A percentile compares a stretch with the other conserved stretches of the same genome.
Conservation (phyloP, 2,113 vertebrate genomes). For the Pholis gunnellus region DNA sequence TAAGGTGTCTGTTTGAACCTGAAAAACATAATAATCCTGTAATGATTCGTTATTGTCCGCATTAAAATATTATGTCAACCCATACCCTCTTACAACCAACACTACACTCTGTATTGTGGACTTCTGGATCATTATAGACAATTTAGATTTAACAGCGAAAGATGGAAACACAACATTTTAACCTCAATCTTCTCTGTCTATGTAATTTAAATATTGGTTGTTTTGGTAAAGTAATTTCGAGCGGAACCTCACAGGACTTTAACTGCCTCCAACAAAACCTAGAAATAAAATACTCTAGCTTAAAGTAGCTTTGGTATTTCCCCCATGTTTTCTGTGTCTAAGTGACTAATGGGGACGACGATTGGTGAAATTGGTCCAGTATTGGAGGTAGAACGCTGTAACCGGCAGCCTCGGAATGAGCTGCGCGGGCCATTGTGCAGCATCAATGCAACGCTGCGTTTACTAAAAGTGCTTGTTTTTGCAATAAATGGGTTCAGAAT, state of each 20-base stretch:
- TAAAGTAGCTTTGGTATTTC: background rate
- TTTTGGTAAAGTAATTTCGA: background rate
- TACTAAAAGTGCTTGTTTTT: no score
- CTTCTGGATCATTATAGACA: background rate
- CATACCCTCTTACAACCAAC: background rate
- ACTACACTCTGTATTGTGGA: background rate
- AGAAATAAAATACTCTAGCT: background rate
- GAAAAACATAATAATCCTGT: background rate
- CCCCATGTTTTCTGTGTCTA: no score
- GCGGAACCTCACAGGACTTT: background rate
- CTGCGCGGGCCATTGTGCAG: no score
- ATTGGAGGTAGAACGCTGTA: no score
- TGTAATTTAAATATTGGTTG: background rate
- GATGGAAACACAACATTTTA: background rate
- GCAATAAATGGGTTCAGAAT: no score
- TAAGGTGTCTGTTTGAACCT: slow-evolving; percentile 7
- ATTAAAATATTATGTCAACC: slow-evolving; percentile 11
- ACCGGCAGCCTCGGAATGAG: no score
- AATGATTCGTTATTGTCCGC: background rate
- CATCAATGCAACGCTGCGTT: no score
- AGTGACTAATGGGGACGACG: no score
- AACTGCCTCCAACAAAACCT: background rate
- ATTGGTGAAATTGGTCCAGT: no score
- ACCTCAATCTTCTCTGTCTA: background rate
- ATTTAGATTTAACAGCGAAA: background rate